Percentiles rank a stretch among this genome's conserved stretches.
phyloP scores from a whole-genome alignment of 37 sponge, comb jelly and placozoan genomes.

The Chondrilla cf. caribensis region DNA sequence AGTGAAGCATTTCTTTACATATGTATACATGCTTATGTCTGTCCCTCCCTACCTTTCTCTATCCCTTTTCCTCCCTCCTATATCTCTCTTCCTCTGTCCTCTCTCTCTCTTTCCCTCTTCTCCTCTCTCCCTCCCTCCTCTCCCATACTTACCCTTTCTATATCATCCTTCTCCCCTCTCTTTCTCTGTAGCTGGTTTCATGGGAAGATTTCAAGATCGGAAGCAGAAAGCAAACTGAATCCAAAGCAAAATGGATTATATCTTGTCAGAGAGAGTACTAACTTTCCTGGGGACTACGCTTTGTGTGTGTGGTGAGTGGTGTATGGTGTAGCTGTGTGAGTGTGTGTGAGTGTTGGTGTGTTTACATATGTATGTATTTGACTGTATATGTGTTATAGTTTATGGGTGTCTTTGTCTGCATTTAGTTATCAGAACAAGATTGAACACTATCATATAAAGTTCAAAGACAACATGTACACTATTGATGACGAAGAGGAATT shows the following conservation, averaged over 20 bases:
- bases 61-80: no score
- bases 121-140: no score
- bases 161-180: no score
- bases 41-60: no score
- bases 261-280: conserved; percentile 51
- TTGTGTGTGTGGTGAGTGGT: conserved; percentile 54
- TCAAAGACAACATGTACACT: conserved; percentile 70
- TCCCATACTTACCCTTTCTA: no score
- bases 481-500: conserved; percentile 94
- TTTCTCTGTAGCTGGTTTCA: conserved; percentile 44
- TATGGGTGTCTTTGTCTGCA: not conserved
- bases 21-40: not conserved
- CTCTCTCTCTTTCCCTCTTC: no score
- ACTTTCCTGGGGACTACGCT: conserved; percentile 63
- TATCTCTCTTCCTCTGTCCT: no score
- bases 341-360: not conserved
- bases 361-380: not conserved
- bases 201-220: conserved; percentile 47
- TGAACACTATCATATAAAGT: conserved; percentile 83
- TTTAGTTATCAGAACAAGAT: conserved; percentile 75
- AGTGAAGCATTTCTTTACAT: not conserved
- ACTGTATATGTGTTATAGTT: not conserved
- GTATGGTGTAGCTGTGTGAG: not conserved
- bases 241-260: conserved; percentile 52
- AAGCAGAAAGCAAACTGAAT: conserved; percentile 33